These are phyloP conservation scores for Athene cunicularia DNA, from an alignment of 2,113 vertebrate species.

Conservation along the genomic window DNA sequence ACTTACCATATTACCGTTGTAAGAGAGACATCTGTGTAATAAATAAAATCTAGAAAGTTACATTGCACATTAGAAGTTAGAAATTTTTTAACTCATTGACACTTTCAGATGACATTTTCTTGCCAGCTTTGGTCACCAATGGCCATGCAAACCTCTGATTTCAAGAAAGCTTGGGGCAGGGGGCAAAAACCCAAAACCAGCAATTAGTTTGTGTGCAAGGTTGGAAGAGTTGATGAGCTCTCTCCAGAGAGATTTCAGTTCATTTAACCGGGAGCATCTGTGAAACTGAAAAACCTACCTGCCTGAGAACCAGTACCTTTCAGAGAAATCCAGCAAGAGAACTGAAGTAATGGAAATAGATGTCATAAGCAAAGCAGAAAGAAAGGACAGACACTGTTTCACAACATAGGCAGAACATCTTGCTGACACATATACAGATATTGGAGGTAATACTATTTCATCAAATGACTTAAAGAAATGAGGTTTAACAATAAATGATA, in stretches of 20 bases:
- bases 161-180: not conserved
- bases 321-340: conserved; percentile 43
- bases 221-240: conserved; percentile 9
- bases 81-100: not conserved
- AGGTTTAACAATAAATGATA: not conserved
- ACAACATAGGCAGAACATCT: not conserved
- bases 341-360: conserved; percentile 18
- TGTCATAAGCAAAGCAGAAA: not conserved
- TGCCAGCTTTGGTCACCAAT: not conserved
- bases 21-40: not conserved
- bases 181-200: conserved; percentile 31
- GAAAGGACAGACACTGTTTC: conserved; percentile 6
- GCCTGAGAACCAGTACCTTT: conserved; percentile 19
- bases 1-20: not conserved
- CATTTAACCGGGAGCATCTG: conserved; percentile 59
- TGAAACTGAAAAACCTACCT: conserved; percentile 44
- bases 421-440: not conserved
- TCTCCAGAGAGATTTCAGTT: conserved; percentile 52
- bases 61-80: not conserved
- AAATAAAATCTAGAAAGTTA: not conserved
- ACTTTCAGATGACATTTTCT: not conserved
- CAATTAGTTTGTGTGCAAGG: conserved; percentile 38
- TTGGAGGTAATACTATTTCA: not conserved
- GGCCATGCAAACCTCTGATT: not conserved
- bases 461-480: not conserved